Base-by-base conservation (phyloP, 2,113 vertebrate species). In the Platanista minor region DNA sequence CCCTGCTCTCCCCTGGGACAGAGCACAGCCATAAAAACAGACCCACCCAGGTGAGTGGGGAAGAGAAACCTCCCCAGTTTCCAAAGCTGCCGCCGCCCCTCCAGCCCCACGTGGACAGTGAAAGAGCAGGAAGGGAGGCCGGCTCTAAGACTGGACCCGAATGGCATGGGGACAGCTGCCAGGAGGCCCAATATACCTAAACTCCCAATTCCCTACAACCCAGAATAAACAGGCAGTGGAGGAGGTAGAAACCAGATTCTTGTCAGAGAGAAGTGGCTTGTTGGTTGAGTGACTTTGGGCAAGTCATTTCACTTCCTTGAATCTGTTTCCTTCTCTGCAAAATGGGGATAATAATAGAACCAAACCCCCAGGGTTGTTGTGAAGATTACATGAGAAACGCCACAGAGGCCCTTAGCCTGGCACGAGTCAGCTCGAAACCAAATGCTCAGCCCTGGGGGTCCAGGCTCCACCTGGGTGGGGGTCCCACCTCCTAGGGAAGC, bases 291-390 rank as follows among this genome's bases (percentile, higher is more conserved):
- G 71, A 64, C 88, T 94, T 27, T 75, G 90, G 59, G 46, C 81
- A 33, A 86, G 86, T 89, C 88, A 96, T 59, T 74, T 91, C 78
- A 85, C 49, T 61, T 92, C 86, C 77, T 78, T 67, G 69, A 87
- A 52, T 77, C 64, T 95, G 21, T 81, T 66, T 96, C 71, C 27
- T 46, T 75, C 61, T 92, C 88, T 74, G n/a, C 61, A 64, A 77
- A 66, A 52, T 21, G 25, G 9, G 43, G 54, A 36, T 61, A 77
- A 87, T 59, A 85, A 67, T 27, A 88, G 86, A 14, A 25, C 39
- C 46, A 80, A 54, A 46, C 27, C 84, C 89, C 78, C 64, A 66
- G 31, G 8, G 39, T 7, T 80, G 59, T 14, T 78, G 87, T 74
- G 49, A 77, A 43, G 43, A 43, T 43, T 18, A 67, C 7, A 36